Conservation (phyloP, 1,140 invertebrate genomes). For the Halesus radiatus region DNA sequence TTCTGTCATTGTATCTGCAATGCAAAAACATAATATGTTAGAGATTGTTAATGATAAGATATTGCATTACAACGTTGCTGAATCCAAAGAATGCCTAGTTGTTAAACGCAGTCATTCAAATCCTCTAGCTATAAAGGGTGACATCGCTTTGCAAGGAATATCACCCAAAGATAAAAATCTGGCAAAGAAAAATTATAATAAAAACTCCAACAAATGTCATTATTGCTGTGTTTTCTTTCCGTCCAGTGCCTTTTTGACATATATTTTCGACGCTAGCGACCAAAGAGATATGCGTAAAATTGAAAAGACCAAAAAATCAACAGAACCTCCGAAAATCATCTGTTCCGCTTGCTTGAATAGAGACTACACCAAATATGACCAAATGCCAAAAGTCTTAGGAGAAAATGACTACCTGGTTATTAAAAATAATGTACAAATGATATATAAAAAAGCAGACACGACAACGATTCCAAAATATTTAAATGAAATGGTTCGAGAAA, state of each 20-base stretch:
- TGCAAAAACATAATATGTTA: no score
- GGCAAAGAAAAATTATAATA: neutral
- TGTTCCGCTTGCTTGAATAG: constrained; percentile 13
- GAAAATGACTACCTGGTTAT: constrained; percentile 23
- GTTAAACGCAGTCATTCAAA: no score
- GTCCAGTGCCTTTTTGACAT: neutral
- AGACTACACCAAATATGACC: neutral
- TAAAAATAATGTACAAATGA: constrained; percentile 31
- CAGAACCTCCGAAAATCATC: constrained; percentile 20
- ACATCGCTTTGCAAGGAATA: no score
- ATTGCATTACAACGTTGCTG: neutral
- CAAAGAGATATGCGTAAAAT: constrained; percentile 7
- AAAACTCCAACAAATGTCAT: constrained; percentile 6
- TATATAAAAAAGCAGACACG: neutral
- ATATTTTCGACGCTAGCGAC: constrained; percentile 17
- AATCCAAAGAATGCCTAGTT: neutral
- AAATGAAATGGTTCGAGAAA: neutral
- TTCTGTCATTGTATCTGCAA: no score
- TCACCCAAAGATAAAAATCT: neutral
- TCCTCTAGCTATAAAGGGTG: no score
- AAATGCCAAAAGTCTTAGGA: neutral
- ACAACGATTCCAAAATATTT: neutral
- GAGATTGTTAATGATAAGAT: neutral
- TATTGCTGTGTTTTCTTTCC: neutral
- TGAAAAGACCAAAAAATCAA: neutral